Conservation (phyloP, 2,113 vertebrate genomes). For the Eira barbara region DNA sequence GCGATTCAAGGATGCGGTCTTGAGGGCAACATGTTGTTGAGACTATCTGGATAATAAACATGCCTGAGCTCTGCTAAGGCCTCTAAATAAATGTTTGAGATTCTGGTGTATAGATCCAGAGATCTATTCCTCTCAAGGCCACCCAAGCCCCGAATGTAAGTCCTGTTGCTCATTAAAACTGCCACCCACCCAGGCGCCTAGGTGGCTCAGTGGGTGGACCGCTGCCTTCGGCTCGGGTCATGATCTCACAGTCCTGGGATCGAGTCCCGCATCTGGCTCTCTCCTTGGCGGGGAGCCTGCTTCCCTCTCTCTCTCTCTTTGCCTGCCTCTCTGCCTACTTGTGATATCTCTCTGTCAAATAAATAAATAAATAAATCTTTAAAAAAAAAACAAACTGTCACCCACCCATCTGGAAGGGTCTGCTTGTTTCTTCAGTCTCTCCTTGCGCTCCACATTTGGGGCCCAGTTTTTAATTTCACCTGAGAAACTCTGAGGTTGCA, state of each 20-base stretch:
- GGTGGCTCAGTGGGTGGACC: too few relatives aligned
- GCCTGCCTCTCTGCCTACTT: too few relatives aligned
- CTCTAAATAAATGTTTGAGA: not conserved
- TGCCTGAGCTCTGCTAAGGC: not conserved
- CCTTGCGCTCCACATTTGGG: not conserved
- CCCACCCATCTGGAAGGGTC: not conserved
- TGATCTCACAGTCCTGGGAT: too few relatives aligned
- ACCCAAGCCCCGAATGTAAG: not conserved
- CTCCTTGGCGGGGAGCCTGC: too few relatives aligned
- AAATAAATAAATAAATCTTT: too few relatives aligned
- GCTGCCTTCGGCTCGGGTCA: too few relatives aligned
- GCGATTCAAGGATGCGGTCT: not conserved
- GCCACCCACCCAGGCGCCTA: too few relatives aligned
- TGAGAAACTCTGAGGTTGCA: not conserved
- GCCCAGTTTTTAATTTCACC: not conserved
- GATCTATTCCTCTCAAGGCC: not conserved
- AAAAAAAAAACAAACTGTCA: too few relatives aligned
- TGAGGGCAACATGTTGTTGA: not conserved
- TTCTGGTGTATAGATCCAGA: not conserved
- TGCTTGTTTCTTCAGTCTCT: not conserved
- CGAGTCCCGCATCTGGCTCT: too few relatives aligned
- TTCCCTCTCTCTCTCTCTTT: too few relatives aligned
- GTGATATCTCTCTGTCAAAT: too few relatives aligned
- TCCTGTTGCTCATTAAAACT: not conserved
- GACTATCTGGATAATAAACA: not conserved